Conservation (phyloP, 2,797 vertebrate species). For the Rhynchotus rufescens region DNA sequence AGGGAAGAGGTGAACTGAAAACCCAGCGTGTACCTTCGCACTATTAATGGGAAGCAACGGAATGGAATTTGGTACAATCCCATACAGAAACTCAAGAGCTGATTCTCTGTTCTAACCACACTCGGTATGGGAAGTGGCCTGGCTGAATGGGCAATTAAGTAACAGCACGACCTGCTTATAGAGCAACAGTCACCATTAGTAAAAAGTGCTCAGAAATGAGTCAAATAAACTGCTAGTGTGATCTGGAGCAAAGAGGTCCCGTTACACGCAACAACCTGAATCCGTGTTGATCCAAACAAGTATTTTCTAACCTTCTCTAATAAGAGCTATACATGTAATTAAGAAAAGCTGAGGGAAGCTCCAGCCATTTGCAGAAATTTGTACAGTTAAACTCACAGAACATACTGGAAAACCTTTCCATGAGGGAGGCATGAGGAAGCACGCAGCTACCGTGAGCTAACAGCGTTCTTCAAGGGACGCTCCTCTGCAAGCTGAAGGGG, state of each 20-base stretch:
- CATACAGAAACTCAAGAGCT: background rate
- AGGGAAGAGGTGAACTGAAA: background rate
- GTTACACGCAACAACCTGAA: background rate
- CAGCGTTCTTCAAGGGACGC: background rate
- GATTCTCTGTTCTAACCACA: slow-evolving; percentile 17
- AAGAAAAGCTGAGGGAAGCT: background rate
- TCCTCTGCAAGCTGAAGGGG: background rate
- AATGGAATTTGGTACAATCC: background rate
- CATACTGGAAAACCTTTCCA: background rate
- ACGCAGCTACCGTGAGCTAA: background rate
- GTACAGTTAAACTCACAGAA: background rate
- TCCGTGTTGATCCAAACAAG: background rate
- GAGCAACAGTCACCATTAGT: slow-evolving; percentile 17
- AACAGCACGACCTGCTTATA: slow-evolving; percentile 36
- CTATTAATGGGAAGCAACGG: background rate
- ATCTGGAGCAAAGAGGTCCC: background rate
- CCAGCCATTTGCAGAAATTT: background rate
- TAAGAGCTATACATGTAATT: background rate
- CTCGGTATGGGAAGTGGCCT: background rate
- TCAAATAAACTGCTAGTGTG: background rate
- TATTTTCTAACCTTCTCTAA: background rate
- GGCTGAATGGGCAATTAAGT: slow-evolving; percentile 17
- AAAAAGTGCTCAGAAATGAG: slow-evolving; percentile 27
- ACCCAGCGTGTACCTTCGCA: background rate
- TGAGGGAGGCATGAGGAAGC: background rate